Base-by-base conservation (phyloP, 1,140 invertebrate genomes). In the Sipha flava region DNA sequence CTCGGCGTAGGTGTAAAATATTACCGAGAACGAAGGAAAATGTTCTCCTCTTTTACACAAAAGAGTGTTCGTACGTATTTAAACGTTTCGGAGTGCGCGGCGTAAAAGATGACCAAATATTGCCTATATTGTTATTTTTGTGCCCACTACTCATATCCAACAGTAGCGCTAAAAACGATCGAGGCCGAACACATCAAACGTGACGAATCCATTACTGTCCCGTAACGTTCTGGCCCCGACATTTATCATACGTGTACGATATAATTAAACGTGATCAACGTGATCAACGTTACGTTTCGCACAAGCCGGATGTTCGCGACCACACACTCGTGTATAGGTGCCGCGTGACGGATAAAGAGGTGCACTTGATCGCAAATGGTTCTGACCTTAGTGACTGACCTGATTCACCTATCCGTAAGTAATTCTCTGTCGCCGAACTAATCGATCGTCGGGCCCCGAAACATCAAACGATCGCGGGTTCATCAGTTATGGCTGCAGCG, bases 161-260 rank as follows among this genome's bases (percentile, higher is more conserved):
- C 34, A 40, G 31, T 68, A n/a, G n/a, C 37, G 64, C 64, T 68
- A 68, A 68, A 68, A 68, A 68, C 23, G 37, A 45, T 40, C 16
- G 21, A 45, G 64, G 64, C 40, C 6, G 64, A 68, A 68, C 45
- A 68, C 64, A 68, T 68, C 26, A 45, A 68, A 68, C 26, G 64
- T 68, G 64, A 68, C 64, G 64, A 68, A 68, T 68, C 64, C 64
- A 68, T 68, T 68, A 68, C 64, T 68, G 37, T 68, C 64, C 37
- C 14, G 37, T 26, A 26, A 26, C 40, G n/a, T 26, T 68, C 12
- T 14, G 1, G 7, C 10, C 14, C 16, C 40, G 16, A 29, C 64
- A 6, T 37, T 34, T n/a, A 10, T 10, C 37, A 40, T 10, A 40
- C 37, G 10, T n/a, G 12, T 23, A 40, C 31, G 43, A 43, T 68